Base-by-base conservation (phyloP, 2,113 vertebrate genomes). In the Paramisgurnus dabryanus region DNA sequence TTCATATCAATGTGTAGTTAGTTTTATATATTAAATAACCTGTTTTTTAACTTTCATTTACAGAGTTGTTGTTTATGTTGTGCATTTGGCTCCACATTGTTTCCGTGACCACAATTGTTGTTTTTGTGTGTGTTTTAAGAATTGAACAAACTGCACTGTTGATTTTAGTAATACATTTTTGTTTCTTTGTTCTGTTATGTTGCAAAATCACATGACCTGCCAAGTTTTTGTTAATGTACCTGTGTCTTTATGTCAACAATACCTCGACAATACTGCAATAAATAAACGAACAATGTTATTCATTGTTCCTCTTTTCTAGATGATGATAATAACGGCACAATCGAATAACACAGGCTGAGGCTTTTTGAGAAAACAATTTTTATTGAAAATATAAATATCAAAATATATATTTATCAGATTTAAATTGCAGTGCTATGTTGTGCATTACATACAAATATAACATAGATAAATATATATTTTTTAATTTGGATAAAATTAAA, bases 1-100 rank as follows among this genome's bases (percentile, higher is more conserved):
- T 60, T 13, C 39, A 53, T 57, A 65, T 65, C 57, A 70, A 15
- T 55, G 68, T 70, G 70, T 67, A 27, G 45, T 5, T 78, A 49
- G 47, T 50, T 66, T 53, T 65, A 34, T 43, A 58, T 72, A 13
- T 12, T 68, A 58, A 82, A 57, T 68, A 18, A 34, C 80, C 57
- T 86, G 76, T 66, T 73, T 76, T 55, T 12, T 64, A 75, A 85
- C 79, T 50, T 75, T 65, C 83, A 72, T 69, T 66, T 55, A 3
- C 41, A 49, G 18, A 67, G 75, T 78, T 80, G 49, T 18, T 67
- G 78, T 53, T 17, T 43, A 0, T 82, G 13, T 63, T 78, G 39
- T 34, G 6, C 15, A 18, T 17, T 53, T 22, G 18, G 67, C 18
- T 34, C 18, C 18, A 57, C 17, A 22, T 60, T 71, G 63, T 57